These are phyloP conservation scores for Paramormyrops kingsleyae DNA, from an alignment of 2,113 vertebrate genomes.

Conservation along the genomic window DNA sequence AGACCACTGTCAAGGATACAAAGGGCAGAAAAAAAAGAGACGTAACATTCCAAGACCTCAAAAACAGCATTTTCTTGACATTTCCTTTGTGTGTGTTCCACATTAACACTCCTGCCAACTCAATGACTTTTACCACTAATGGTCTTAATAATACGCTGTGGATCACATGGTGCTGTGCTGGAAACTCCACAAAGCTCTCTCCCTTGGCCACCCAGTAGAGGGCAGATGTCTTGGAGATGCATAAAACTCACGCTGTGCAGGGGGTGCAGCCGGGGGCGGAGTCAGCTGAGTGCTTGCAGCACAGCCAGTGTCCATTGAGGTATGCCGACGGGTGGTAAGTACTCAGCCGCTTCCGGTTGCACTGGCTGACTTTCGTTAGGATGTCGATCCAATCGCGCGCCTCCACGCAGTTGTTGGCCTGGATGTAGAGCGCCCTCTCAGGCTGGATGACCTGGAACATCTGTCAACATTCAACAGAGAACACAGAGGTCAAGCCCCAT, in stretches of 20 bases:
- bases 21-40: slow-evolving; percentile 19
- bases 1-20: slow-evolving; percentile 67
- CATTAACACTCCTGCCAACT: neutral
- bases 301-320: slow-evolving; percentile 96
- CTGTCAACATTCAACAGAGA: slow-evolving; percentile 48
- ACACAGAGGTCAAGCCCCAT: neutral
- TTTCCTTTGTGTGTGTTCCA: neutral
- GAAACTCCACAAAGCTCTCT: neutral
- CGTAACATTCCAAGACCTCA: neutral
- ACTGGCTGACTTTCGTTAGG: slow-evolving; percentile 95
- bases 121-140: neutral
- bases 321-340: slow-evolving; percentile 94
- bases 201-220: neutral
- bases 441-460: slow-evolving; percentile 99
- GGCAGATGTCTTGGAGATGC: neutral
- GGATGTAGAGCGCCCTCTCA: slow-evolving; percentile 92
- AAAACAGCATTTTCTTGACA: neutral
- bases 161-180: neutral
- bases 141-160: neutral
- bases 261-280: slow-evolving; percentile 80
- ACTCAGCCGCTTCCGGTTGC: slow-evolving; percentile 89
- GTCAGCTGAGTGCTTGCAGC: slow-evolving; percentile 83
- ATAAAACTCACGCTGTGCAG: slow-evolving; percentile 78
- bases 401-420: slow-evolving; percentile 97
- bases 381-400: slow-evolving; percentile 96